These are phyloP conservation scores for Pollachius pollachius DNA, from an alignment of 2,113 vertebrate species.

Conservation along the genomic window DNA sequence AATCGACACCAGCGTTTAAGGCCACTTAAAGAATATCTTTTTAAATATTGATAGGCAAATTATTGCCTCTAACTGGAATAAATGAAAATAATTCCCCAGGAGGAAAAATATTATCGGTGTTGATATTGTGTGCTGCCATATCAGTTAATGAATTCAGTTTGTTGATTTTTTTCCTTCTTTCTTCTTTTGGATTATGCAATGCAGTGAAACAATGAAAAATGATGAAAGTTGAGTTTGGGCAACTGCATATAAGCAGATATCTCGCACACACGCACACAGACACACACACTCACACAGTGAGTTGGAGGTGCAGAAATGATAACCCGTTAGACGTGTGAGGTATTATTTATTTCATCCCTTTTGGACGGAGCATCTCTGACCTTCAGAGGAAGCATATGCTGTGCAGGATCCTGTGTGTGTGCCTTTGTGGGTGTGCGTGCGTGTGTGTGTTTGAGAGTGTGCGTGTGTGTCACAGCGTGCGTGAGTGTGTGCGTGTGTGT, in stretches of 20 bases:
- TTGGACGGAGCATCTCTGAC: conserved; percentile 67
- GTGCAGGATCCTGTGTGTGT: conserved; percentile 25
- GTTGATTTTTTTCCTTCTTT: conserved; percentile 13
- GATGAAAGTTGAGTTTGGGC: conserved; percentile 13
- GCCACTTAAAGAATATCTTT: too few species aligned
- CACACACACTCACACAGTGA: neutral
- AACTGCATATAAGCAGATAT: neutral
- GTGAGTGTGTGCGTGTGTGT: too few species aligned
- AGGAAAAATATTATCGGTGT: neutral
- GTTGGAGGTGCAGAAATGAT: conserved; percentile 25
- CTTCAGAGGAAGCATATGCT: conserved; percentile 77
- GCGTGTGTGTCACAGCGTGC: too few species aligned
- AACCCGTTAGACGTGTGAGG: conserved; percentile 41
- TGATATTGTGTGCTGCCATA: neutral
- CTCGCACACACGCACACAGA: neutral
- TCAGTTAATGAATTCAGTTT: conserved; percentile 8
- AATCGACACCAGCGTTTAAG: too few species aligned
- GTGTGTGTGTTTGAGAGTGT: too few species aligned
- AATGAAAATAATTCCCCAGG: neutral
- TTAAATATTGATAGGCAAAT: too few species aligned
- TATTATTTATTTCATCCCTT: conserved; percentile 61
- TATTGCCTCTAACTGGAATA: neutral
- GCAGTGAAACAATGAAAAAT: conserved; percentile 32
- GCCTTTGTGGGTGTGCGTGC: too few species aligned
- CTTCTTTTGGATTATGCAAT: conserved; percentile 16